phyloP scores from a whole-genome alignment of 2,797 vertebrate species.

The Pitangus sulphuratus region DNA sequence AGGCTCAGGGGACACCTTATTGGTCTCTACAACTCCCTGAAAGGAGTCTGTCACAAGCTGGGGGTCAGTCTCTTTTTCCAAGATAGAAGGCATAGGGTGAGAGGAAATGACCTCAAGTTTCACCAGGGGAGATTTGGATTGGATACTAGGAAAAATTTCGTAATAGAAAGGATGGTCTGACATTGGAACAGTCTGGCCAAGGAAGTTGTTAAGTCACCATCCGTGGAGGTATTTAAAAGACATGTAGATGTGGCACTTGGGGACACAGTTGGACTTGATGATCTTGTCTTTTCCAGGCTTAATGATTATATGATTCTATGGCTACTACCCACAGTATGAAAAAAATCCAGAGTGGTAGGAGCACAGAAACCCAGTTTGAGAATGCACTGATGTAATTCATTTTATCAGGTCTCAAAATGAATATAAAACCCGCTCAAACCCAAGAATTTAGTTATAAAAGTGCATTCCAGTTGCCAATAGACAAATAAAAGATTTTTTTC shows the following conservation, averaged over 20 bases:
- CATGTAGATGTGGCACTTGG: fast-evolving
- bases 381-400: background rate
- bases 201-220: background rate
- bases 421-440: background rate
- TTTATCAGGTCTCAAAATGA: background rate
- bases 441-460: background rate
- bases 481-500: background rate
- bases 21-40: background rate
- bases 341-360: background rate
- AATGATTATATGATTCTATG: background rate
- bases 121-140: fast-evolving
- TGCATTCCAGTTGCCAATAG: background rate
- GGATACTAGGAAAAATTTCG: background rate
- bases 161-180: background rate
- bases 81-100: background rate
- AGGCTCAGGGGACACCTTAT: background rate
- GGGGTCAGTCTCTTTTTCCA: background rate
- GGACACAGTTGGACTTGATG: background rate
- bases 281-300: background rate
- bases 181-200: background rate
- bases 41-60: background rate
- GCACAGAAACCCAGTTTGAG: background rate
- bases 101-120: background rate
- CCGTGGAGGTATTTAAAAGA: background rate
- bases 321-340: background rate